Conservation (phyloP, 2,888 invertebrate species). For the Tenthredo scrophulariae region DNA sequence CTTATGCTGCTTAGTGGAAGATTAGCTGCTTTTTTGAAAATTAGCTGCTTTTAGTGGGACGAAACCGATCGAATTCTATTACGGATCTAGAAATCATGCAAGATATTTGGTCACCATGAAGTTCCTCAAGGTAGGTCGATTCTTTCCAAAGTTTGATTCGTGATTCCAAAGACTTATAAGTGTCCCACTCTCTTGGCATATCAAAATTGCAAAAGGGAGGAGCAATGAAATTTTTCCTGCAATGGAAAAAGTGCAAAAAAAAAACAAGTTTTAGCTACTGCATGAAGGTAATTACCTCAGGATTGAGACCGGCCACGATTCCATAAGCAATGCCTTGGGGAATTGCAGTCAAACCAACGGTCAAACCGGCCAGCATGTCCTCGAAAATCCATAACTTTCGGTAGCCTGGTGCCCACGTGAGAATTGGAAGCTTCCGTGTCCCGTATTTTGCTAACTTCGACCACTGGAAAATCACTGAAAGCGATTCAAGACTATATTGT, state of each 20-base stretch:
- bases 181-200: background rate
- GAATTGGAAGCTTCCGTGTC: conserved; percentile 65
- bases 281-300: conserved; percentile 63
- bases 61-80: background rate
- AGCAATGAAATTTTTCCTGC: background rate
- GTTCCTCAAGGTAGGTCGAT: no score
- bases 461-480: conserved; percentile 29
- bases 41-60: no score
- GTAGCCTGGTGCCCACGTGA: conserved; percentile 66
- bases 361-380: conserved; percentile 67
- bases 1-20: background rate
- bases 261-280: background rate
- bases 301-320: conserved; percentile 67
- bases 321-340: conserved; percentile 71
- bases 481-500: background rate
- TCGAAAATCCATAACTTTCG: conserved; percentile 65
- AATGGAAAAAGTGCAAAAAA: background rate
- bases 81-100: background rate
- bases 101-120: background rate
- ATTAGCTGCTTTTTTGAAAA: no score
- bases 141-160: background rate
- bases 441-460: conserved; percentile 57
- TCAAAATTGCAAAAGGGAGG: background rate
- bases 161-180: background rate
- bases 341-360: conserved; percentile 70